Percentiles rank a stretch among this genome's conserved stretches.
Evolutionary conservation across 2,888 invertebrate species (phyloP).

Genomic region (Laothoe populi): DNA sequence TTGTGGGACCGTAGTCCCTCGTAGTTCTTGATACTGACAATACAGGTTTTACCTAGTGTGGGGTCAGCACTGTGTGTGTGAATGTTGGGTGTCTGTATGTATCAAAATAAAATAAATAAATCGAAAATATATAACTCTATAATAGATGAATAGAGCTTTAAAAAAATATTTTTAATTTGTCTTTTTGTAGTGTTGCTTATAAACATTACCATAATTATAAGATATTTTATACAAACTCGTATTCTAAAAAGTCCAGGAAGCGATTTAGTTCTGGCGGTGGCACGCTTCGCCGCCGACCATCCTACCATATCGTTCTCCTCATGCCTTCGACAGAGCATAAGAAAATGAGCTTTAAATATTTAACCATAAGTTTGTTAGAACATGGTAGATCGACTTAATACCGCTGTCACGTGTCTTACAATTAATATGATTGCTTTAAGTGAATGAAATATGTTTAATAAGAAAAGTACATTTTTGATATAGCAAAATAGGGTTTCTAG

Average conservation of each 20-base stretch:
- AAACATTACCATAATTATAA: conserved; percentile 14
- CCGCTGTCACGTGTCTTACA: conserved; percentile 46
- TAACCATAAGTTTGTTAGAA: conserved; percentile 33
- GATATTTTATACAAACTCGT: conserved; percentile 39
- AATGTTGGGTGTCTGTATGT: too few relatives aligned
- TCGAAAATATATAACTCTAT: too few relatives aligned
- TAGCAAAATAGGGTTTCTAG: neutral
- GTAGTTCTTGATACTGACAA: too few relatives aligned
- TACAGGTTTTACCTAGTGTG: too few relatives aligned
- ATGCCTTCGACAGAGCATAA: conserved; percentile 30
- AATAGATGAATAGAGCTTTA: neutral
- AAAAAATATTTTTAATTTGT: neutral
- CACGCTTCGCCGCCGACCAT: conserved; percentile 69
- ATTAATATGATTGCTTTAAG: conserved; percentile 65
- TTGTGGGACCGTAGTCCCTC: too few relatives aligned
- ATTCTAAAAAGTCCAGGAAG: conserved; percentile 65
- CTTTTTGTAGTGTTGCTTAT: conserved; percentile 1
- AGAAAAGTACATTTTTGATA: neutral
- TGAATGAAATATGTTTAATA: conserved; percentile 66
- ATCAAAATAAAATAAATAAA: too few relatives aligned
- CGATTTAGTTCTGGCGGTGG: conserved; percentile 57
- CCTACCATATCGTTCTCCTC: conserved; percentile 79
- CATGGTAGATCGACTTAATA: conserved; percentile 29
- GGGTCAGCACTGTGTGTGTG: too few relatives aligned
- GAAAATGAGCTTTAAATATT: conserved; percentile 44